phyloP scores from a whole-genome alignment of 2,113 vertebrate genomes.

The Microtus oregoni region DNA sequence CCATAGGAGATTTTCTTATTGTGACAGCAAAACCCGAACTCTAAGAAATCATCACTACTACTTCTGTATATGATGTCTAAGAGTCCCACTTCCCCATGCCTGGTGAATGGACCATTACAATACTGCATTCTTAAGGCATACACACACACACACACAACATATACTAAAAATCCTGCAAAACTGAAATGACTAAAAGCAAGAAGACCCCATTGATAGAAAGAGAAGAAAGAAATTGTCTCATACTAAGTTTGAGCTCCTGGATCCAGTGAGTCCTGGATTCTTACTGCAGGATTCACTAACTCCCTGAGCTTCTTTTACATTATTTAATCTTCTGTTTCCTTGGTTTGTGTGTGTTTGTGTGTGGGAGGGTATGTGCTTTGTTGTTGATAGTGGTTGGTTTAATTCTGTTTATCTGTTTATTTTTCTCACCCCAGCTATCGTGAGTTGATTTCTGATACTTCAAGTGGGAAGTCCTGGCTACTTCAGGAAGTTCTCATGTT shows the following conservation, averaged over 20 bases:
- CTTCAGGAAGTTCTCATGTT: not conserved
- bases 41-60: not conserved
- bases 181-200: not conserved
- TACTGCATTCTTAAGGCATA: not conserved
- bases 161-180: not conserved
- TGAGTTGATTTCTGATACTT: not conserved
- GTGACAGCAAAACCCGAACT: not conserved
- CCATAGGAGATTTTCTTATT: not conserved
- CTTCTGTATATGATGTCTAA: not conserved
- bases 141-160: not conserved
- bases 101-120: not conserved
- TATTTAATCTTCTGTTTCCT: not conserved
- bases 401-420: not conserved
- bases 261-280: accelerated
- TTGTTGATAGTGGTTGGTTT: not conserved
- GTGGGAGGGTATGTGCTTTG: not conserved
- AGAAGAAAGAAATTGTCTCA: not conserved
- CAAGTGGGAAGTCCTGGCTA: not conserved
- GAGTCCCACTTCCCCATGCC: not conserved
- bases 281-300: not conserved
- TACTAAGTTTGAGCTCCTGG: not conserved
- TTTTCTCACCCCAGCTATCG: not conserved
- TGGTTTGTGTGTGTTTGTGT: not conserved
- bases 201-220: not conserved
- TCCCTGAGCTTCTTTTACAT: not conserved